Evolutionary conservation across 2,113 vertebrate genomes (phyloP).

Genomic region (Lepisosteus oculatus): DNA sequence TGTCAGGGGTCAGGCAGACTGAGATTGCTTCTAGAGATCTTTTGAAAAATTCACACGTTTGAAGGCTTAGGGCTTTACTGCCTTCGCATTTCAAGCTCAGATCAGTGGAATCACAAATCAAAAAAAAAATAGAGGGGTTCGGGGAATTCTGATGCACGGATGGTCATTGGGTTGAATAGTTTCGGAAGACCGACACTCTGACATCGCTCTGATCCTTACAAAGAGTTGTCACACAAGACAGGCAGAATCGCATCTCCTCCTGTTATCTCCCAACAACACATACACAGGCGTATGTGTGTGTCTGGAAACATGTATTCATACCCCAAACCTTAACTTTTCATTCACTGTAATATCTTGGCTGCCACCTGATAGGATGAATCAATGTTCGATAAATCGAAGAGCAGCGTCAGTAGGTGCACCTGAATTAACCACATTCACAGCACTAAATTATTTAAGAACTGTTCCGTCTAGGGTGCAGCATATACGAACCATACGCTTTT

Average conservation of each 20-base stretch:
- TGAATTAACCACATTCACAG: too few relatives aligned
- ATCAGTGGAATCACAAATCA: constrained; percentile 86
- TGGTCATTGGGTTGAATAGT: constrained; percentile 63
- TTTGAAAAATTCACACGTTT: constrained; percentile 97
- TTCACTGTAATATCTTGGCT: too few relatives aligned
- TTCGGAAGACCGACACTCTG: constrained; percentile 65
- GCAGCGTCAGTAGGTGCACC: too few relatives aligned
- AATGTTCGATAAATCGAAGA: too few relatives aligned
- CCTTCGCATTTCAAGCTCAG: constrained; percentile 91
- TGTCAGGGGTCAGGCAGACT: constrained; percentile 94
- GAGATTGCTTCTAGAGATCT: constrained; percentile 96
- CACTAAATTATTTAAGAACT: too few relatives aligned
- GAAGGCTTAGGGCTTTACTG: constrained; percentile 92
- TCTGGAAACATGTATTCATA: too few relatives aligned
- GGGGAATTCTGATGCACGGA: constrained; percentile 80
- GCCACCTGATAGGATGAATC: too few relatives aligned
- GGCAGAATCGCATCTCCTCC: constrained; percentile 68
- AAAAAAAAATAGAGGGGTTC: constrained; percentile 64
- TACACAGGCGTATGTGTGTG: not conserved
- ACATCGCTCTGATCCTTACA: constrained; percentile 77
- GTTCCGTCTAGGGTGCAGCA: too few relatives aligned
- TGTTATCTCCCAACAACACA: constrained; percentile 57
- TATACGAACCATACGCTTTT: too few relatives aligned
- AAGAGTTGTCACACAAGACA: constrained; percentile 70
- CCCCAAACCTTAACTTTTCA: too few relatives aligned